phyloP scores from a whole-genome alignment of 2,888 invertebrate species.

The Tethea ocularis region DNA sequence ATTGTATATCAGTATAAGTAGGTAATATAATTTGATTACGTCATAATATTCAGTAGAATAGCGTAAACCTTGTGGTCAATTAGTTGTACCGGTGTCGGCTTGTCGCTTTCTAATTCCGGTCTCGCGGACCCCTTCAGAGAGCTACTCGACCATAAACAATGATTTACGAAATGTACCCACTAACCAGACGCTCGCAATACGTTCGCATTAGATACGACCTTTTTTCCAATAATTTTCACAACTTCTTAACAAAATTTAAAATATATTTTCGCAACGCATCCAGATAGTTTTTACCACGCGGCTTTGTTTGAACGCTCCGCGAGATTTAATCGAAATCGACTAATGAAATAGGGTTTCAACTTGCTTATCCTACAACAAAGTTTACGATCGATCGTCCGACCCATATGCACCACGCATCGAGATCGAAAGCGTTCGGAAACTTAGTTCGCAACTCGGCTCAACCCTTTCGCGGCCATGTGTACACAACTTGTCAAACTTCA shows the following conservation, averaged over 20 bases:
- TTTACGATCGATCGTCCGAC: constrained; percentile 70
- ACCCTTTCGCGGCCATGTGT: constrained; percentile 75
- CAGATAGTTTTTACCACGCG: constrained; percentile 13
- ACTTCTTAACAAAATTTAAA: constrained; percentile 30
- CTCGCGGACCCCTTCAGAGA: constrained; percentile 70
- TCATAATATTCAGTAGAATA: constrained; percentile 67
- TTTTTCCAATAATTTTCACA: constrained; percentile 61
- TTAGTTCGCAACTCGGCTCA: constrained; percentile 68
- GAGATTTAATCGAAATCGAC: constrained; percentile 44
- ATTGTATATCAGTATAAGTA: not conserved
- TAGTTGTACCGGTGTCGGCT: constrained; percentile 68
- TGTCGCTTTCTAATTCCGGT: constrained; percentile 81
- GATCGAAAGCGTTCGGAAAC: constrained; percentile 73
- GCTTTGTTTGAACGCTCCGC: constrained; percentile 18
- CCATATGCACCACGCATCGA: constrained; percentile 77
- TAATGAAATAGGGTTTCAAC: constrained; percentile 49
- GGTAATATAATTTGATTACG: constrained; percentile 44
- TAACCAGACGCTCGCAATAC: constrained; percentile 57
- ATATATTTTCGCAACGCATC: constrained; percentile 36
- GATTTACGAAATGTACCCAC: constrained; percentile 74
- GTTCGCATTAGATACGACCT: constrained; percentile 60
- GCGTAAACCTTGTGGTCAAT: constrained; percentile 80
- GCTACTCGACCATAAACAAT: constrained; percentile 79
- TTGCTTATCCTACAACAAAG: constrained; percentile 51
- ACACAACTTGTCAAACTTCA: constrained; percentile 71